Base-by-base conservation (phyloP, 2,797 vertebrate genomes). In the Pogoniulus pusillus region DNA sequence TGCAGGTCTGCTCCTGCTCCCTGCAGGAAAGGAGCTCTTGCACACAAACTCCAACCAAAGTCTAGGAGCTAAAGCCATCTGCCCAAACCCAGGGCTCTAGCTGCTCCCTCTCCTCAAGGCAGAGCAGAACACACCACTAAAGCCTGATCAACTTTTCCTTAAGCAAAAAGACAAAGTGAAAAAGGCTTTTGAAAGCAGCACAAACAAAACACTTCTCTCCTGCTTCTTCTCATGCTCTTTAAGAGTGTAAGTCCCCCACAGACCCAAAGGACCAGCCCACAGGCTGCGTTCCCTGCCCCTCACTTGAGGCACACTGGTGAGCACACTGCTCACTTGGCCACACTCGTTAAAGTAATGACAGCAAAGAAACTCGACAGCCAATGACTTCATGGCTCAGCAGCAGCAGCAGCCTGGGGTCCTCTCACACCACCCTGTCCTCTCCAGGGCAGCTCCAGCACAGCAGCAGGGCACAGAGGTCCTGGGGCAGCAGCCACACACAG, bases 371-470 rank as follows among this genome's bases (percentile, higher is more conserved):
- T 15, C 26, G 63, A 43, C 6, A 73, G 63, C 23, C 53, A 4
- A 1, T 41, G 54, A 64, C n/a, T 72, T 75, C 69, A 47, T 13
- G 20, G 62, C 64, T 53, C 32, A 41, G 62, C 77, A 72, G 32
- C 41, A 85, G 32, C 41, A 85, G 49, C 16, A 8, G 24, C 1
- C 3, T 1, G 55, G 55, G n/a, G 2, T 53, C 49, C 51, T 53
- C 39, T 58, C 63, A 64, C 0, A 0, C 39, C 62, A 24, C 3
- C 1, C 1, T 62, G 63, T 41, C 32, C 75, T 53, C 54, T 3
- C 57, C 58, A 55, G 65, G 47, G 23, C 82, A 83, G 30, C 49
- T 64, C 14, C 2, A 9, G 32, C 43, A 41, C 1, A 11, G 5
- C 45, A 55, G n/a, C 39, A 53, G 24, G 71, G 80, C 72, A 68